Conservation (phyloP, 2,113 vertebrate genomes). For the Megalops atlanticus region DNA sequence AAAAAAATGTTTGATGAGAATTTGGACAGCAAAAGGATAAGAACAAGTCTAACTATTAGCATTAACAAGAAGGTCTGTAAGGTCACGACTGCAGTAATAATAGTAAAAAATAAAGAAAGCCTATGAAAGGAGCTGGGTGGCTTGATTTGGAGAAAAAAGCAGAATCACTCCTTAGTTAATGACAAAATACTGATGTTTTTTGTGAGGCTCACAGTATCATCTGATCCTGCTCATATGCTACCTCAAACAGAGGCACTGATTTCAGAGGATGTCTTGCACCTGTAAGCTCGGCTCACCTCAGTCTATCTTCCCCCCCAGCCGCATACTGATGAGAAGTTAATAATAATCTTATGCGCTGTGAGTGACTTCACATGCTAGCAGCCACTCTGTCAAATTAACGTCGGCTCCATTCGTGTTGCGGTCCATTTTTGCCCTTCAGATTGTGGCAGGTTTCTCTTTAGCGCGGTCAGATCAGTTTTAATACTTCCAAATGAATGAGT, state of each 20-base stretch:
- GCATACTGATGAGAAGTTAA: neutral
- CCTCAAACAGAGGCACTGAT: neutral
- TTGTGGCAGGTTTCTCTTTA: neutral
- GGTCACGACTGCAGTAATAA: too few relatives aligned
- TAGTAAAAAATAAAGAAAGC: too few relatives aligned
- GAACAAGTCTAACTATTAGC: too few relatives aligned
- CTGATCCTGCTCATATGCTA: neutral
- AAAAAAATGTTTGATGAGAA: too few relatives aligned
- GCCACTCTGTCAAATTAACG: conserved; percentile 11
- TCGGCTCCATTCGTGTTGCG: neutral
- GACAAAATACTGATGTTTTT: too few relatives aligned
- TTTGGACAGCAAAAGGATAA: too few relatives aligned
- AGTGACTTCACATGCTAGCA: neutral
- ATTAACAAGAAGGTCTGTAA: too few relatives aligned
- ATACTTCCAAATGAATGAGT: conserved; percentile 5
- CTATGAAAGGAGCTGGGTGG: too few relatives aligned
- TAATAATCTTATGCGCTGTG: neutral
- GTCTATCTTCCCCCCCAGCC: too few relatives aligned
- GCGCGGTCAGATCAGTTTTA: neutral
- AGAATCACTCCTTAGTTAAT: too few relatives aligned
- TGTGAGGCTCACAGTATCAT: too few relatives aligned
- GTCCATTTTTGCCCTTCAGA: conserved; percentile 16
- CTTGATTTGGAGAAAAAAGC: too few relatives aligned
- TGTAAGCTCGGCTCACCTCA: neutral
- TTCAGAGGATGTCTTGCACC: neutral